Evolutionary conservation across 2,113 vertebrate species (phyloP), one percentile per base, ranked within the genome.

Genomic region (Thymallus thymallus): DNA sequence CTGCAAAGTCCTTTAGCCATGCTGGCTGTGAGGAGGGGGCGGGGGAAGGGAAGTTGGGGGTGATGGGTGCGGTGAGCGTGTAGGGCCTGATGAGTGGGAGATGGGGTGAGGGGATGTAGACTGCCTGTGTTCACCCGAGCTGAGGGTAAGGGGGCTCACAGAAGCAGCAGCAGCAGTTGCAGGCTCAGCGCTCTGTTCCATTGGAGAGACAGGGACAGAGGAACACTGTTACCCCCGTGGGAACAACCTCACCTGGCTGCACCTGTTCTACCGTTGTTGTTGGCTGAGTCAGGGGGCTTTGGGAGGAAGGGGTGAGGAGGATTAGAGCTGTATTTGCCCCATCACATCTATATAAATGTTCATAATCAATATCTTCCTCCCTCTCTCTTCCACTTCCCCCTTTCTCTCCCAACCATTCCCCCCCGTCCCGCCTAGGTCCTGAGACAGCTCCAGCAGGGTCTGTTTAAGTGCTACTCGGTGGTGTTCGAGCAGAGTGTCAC

Each of bases 401-500:
- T 10, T 3, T 29, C 35, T 41, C 35, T 9, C 35, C 35, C 35
- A 41, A 10, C 45, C 26, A 14, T 5, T 24, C 41, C 41, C 6
- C 41, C 46, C 64, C n/a, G n/a, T 7, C 5, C 9, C 29, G 55
- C 20, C 0, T 78, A 99, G 98, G 98, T 99, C 32, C 91, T 99
- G 6, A 87, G 97, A 61, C 98, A 99, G 29, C 94, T 99, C 41
- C 98, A 99, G 62, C 97, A 99, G 78, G 98, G 98, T 97, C 96
- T 0, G 98, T 97, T 97, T 0, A 99, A 99, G 78, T 99, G 98
- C 83, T 98, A 99, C 82, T 99, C 98, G 0, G 98, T 99, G 58
- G 98, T 97, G 6, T 98, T 99, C 81, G 97, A 99, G 90, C 98
- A 99, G 80, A 97, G 96, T 0, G 97, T 96, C 1, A 95, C 97